These are phyloP conservation scores for Erannis defoliaria DNA, from an alignment of 2,888 invertebrate species.

Conservation along the genomic window DNA sequence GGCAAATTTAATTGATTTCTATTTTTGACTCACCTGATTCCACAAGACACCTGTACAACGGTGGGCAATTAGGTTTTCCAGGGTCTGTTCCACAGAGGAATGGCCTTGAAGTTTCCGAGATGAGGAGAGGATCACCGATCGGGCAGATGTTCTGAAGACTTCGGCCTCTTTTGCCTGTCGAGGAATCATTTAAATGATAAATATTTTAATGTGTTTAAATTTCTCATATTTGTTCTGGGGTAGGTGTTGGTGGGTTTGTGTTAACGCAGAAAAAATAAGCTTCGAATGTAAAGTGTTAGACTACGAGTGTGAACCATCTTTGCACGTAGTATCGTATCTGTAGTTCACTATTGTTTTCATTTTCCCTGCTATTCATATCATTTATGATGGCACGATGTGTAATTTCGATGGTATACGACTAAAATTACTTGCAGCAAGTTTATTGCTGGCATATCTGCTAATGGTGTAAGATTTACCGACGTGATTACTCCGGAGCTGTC, in stretches of 20 bases:
- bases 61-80: conserved; percentile 94
- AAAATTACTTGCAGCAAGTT: conserved; percentile 37
- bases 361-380: neutral
- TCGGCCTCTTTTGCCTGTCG: conserved; percentile 90
- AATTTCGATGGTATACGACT: conserved; percentile 38
- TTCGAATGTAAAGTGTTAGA: too few relatives aligned
- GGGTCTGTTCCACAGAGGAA: conserved; percentile 93
- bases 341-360: neutral
- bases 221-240: too few relatives aligned
- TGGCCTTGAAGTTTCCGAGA: conserved; percentile 91
- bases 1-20: neutral
- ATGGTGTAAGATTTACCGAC: conserved; percentile 46
- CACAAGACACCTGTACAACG: conserved; percentile 92
- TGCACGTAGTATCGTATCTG: rapidly evolving
- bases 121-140: conserved; percentile 90
- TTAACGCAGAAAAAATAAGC: too few relatives aligned
- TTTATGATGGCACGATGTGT: conserved; percentile 31
- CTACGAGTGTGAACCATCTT: too few relatives aligned
- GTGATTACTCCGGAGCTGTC: conserved; percentile 40
- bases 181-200: neutral
- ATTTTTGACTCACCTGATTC: conserved; percentile 85
- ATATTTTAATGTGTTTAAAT: too few relatives aligned
- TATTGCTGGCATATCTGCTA: conserved; percentile 34
- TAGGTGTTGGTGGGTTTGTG: too few relatives aligned
- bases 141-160: conserved; percentile 93